Conservation (phyloP, 1,140 invertebrate genomes). For the Sminthurinus signatus region DNA sequence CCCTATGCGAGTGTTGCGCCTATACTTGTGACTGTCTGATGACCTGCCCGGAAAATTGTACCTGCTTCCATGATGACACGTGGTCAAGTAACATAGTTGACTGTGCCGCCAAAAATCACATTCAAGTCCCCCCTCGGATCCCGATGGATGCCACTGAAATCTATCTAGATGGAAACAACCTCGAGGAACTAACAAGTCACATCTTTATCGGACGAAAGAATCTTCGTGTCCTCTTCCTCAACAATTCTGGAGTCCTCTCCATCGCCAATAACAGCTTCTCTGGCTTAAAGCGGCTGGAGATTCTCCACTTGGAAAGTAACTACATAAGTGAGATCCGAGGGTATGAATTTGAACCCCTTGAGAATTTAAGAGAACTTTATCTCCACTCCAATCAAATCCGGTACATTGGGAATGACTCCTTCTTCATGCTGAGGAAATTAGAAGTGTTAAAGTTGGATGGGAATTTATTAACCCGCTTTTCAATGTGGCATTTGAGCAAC, state of each 20-base stretch:
- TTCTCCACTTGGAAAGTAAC: conserved; percentile 77
- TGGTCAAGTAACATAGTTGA: conserved; percentile 91
- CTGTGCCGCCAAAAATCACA: conserved; percentile 70
- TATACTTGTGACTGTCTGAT: conserved; percentile 61
- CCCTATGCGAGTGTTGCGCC: conserved; percentile 88
- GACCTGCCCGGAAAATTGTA: conserved; percentile 85
- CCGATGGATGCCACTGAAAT: conserved; percentile 92
- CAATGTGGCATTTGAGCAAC: conserved; percentile 46
- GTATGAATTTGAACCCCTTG: conserved; percentile 73
- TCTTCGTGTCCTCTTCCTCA: conserved; percentile 74
- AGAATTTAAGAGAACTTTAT: conserved; percentile 73
- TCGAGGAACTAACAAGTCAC: conserved; percentile 76
- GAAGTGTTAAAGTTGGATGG: conserved; percentile 77
- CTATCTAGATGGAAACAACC: conserved; percentile 84
- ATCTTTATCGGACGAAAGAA: conserved; percentile 85
- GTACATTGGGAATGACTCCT: conserved; percentile 76
- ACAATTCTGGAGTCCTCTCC: conserved; percentile 75
- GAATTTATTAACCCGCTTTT: conserved; percentile 73
- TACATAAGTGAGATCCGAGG: conserved; percentile 68
- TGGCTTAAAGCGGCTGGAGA: conserved; percentile 53
- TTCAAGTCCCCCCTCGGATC: conserved; percentile 70
- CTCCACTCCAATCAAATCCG: conserved; percentile 78
- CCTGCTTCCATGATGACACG: conserved; percentile 87
- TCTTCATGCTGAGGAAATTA: conserved; percentile 67
- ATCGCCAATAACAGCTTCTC: conserved; percentile 86